Conservation (phyloP, 2,113 vertebrate genomes). For the Triplophysa dalaica region DNA sequence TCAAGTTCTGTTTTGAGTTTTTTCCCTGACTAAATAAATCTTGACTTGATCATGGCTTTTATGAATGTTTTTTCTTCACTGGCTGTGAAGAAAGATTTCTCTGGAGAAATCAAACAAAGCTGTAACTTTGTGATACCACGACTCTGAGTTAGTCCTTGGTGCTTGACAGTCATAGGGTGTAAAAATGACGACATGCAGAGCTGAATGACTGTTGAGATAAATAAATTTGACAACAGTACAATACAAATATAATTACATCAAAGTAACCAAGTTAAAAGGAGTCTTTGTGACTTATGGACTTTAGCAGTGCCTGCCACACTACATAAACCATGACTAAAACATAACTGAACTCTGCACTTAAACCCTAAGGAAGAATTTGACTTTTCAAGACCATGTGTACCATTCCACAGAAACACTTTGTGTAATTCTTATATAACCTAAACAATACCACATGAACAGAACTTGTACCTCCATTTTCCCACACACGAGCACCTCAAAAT, state of each 20-base stretch:
- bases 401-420: background rate
- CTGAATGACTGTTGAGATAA: background rate
- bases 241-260: background rate
- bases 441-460: background rate
- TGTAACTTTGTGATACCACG: background rate
- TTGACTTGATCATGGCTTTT: background rate
- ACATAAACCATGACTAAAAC: background rate
- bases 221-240: background rate
- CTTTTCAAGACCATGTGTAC: background rate
- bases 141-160: background rate
- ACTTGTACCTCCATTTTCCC: too few relatives aligned
- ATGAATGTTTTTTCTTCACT: background rate
- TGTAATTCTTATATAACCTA: background rate
- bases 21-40: background rate
- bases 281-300: background rate
- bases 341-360: background rate
- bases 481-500: too few relatives aligned
- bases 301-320: background rate
- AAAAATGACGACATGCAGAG: background rate
- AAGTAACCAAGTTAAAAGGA: background rate
- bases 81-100: too few relatives aligned
- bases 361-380: background rate
- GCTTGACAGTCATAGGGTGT: background rate
- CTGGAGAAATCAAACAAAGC: background rate
- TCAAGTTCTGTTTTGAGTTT: background rate